Conservation (phyloP, 2,113 vertebrate genomes). For the Quiscalus mexicanus region DNA sequence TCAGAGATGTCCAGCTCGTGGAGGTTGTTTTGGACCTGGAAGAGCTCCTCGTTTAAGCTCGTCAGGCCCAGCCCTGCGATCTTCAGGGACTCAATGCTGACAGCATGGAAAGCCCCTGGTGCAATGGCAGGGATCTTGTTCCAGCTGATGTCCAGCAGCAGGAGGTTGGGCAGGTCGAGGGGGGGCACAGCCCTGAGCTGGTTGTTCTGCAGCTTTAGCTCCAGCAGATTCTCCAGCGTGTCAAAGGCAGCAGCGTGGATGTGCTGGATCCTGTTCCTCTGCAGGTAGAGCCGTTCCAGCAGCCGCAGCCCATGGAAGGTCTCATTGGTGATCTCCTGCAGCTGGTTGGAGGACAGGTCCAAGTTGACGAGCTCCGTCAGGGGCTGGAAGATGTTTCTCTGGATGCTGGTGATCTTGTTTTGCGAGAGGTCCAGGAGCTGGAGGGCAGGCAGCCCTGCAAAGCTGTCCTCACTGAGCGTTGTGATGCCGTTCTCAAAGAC, state of each 20-base stretch:
- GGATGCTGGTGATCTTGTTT: conserved; percentile 87
- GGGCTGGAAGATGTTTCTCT: conserved; percentile 84
- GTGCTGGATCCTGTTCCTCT: conserved; percentile 84
- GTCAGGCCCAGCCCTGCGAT: conserved; percentile 85
- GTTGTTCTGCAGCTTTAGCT: conserved; percentile 93
- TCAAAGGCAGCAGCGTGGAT: conserved; percentile 88
- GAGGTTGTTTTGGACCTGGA: conserved; percentile 84
- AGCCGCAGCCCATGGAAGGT: conserved; percentile 86
- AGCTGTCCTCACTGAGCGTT: conserved; percentile 77
- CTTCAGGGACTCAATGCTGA: conserved; percentile 88
- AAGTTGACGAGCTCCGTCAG: conserved; percentile 87
- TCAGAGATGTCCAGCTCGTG: conserved; percentile 90
- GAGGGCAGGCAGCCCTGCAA: conserved; percentile 78
- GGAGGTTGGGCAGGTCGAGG: conserved; percentile 83
- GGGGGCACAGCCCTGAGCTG: conserved; percentile 80
- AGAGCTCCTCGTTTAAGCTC: conserved; percentile 80
- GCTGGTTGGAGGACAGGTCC: conserved; percentile 91
- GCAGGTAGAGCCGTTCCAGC: conserved; percentile 93
- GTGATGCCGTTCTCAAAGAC: conserved; percentile 91
- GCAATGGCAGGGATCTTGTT: conserved; percentile 80
- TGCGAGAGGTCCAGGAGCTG: conserved; percentile 94
- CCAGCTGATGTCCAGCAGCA: conserved; percentile 91
- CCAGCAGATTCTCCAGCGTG: conserved; percentile 84
- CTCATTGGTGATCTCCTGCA: conserved; percentile 86
- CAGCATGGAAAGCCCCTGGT: conserved; percentile 75